Base-by-base conservation (phyloP, 2,113 vertebrate species). In the Vireo altiloquus region DNA sequence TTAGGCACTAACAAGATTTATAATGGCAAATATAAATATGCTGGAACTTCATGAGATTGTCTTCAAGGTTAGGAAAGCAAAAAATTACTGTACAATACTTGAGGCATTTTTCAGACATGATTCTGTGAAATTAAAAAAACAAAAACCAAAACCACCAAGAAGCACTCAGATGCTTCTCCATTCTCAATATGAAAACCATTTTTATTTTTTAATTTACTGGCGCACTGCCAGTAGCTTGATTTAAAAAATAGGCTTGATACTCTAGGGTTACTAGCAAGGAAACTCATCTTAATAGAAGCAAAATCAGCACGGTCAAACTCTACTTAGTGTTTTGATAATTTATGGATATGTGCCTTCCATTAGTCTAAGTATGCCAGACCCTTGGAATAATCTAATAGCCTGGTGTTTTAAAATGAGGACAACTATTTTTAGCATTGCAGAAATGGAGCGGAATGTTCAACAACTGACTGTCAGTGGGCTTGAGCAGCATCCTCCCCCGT, bases 381-480 rank as follows among this genome's bases (percentile, higher is more conserved):
- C 79, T 40, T 86, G 71, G 85, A 94, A 92, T 95, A 96, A 95
- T 91, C 90, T 88, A 94, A 95, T 91, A 87, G 91, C 60, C 71
- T 20, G 3, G 80, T 77, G 90, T 95, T 95, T 96, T 88, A 86
- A 92, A 96, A 95, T 22, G 90, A 91, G 94, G 76, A 92, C 94
- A 94, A 83, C 95, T 97, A 95, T 96, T 96, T 97, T 95, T 96
- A 95, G 92, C 82, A 56, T 31, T 75, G 90, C 88, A 94, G 88
- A 94, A 96, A 95, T 78, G 92, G 88, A 97, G 94, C 1, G 64
- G 90, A 96, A 96, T 95, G 95, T 90, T 97, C 90, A 93, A 96
- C 87, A 92, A 92, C 0, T 22, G 64, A 81, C 71, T 80, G 87
- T 92, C 79, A 78, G 66, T 74, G 63, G 87, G 60, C 40, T 90